phyloP scores from a whole-genome alignment of 2,113 vertebrate genomes.

The Australoheros scitulus region DNA sequence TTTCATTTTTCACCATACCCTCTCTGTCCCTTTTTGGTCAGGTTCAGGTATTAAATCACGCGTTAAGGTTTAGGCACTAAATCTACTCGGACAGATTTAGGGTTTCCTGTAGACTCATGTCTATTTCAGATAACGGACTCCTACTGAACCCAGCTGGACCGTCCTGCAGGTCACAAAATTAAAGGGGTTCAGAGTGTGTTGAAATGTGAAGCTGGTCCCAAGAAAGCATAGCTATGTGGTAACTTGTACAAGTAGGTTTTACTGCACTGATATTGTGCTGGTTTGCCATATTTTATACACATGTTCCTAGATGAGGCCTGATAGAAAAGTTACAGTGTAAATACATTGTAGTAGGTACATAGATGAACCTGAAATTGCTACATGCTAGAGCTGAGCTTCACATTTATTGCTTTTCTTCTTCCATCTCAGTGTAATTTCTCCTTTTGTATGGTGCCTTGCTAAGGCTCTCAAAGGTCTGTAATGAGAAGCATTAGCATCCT shows the following conservation, averaged over 20 bases:
- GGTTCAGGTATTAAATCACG: neutral
- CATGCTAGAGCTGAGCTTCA: conserved; percentile 26
- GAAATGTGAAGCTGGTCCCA: neutral
- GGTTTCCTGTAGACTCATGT: neutral
- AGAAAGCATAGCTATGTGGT: neutral
- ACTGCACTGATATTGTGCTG: neutral
- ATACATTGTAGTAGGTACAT: conserved; percentile 1
- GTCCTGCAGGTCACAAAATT: neutral
- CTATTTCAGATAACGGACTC: neutral
- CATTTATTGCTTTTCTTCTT: conserved; percentile 29
- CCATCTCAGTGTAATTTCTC: conserved; percentile 41
- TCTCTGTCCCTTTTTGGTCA: neutral
- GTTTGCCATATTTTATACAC: conserved; percentile 1
- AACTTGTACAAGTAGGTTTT: neutral
- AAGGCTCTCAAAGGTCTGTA: conserved; percentile 58
- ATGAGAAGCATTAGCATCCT: conserved; percentile 56
- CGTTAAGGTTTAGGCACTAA: neutral
- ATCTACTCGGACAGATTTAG: neutral
- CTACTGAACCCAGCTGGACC: neutral
- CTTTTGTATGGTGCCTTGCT: conserved; percentile 47
- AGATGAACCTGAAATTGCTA: conserved; percentile 29
- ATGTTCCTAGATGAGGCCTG: neutral
- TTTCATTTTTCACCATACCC: no score
- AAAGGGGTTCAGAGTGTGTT: neutral
- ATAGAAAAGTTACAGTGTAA: conserved; percentile 19